Evolutionary conservation across 2,797 vertebrate species (phyloP).

Genomic region (Gymnodraco acuticeps): DNA sequence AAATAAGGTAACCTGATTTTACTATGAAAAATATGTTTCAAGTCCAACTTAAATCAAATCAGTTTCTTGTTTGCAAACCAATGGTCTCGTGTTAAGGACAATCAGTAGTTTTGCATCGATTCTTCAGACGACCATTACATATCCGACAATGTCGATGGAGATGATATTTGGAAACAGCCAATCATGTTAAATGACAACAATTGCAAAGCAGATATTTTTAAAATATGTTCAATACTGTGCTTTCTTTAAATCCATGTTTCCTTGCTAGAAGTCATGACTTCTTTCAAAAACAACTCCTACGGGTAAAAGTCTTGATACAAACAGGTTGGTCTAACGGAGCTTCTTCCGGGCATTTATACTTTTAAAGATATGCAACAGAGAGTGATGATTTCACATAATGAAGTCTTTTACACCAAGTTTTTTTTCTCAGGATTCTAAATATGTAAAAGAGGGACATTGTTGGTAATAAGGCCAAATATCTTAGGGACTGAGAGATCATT

Average conservation of each 20-base stretch:
- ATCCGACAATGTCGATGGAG: not conserved
- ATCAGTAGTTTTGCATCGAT: not conserved
- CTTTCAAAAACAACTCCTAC: no score
- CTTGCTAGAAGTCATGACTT: no score
- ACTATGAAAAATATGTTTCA: conserved; percentile 31
- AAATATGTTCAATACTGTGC: not conserved
- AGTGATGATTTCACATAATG: not conserved
- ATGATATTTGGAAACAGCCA: not conserved
- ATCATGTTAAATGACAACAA: not conserved
- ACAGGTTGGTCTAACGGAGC: no score
- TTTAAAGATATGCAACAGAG: not conserved
- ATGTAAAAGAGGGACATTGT: not conserved
- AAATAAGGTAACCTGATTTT: conserved; percentile 53
- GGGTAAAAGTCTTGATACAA: no score
- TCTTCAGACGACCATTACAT: not conserved
- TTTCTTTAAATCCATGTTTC: no score
- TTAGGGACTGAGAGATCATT: no score
- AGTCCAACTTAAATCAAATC: not conserved
- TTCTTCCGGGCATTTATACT: no score
- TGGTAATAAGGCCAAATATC: no score
- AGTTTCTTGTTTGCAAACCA: not conserved
- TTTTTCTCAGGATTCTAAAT: not conserved
- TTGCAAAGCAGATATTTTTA: not conserved
- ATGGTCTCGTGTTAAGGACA: not conserved
- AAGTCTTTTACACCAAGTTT: not conserved